phyloP scores from a whole-genome alignment of 1,140 invertebrate species.

The Saccostrea echinata region DNA sequence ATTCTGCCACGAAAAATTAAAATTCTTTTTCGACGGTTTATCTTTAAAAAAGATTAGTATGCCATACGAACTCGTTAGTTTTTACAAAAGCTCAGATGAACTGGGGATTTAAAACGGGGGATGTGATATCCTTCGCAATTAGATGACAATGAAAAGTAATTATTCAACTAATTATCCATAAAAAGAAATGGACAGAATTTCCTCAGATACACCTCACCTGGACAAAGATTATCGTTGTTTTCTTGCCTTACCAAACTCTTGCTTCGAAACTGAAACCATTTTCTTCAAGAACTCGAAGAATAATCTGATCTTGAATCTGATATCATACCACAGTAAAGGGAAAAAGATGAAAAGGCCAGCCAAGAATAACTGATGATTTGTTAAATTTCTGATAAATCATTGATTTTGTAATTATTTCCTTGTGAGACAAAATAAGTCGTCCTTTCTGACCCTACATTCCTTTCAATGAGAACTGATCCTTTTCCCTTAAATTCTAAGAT shows the following conservation, averaged over 20 bases:
- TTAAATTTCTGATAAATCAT: slow-evolving; percentile 7
- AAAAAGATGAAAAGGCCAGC: neutral
- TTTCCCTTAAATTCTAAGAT: neutral
- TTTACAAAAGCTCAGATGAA: slow-evolving; percentile 17
- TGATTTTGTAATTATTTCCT: neutral
- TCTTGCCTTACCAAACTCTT: neutral
- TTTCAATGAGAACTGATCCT: neutral
- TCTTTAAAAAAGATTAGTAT: slow-evolving; percentile 29
- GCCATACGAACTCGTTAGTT: slow-evolving; percentile 28
- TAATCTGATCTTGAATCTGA: neutral
- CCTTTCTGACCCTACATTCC: neutral
- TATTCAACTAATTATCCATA: slow-evolving; percentile 36
- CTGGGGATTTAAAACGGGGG: slow-evolving; percentile 11
- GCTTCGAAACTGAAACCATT: neutral
- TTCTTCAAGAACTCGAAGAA: neutral
- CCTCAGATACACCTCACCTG: slow-evolving; percentile 12
- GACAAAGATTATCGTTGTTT: slow-evolving; percentile 9
- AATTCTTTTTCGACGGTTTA: slow-evolving; percentile 15
- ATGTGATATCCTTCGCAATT: slow-evolving; percentile 34
- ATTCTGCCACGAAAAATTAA: slow-evolving; percentile 22
- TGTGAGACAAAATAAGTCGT: neutral
- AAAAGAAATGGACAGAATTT: slow-evolving; percentile 16
- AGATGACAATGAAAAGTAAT: slow-evolving; percentile 23
- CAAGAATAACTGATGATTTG: slow-evolving; percentile 1
- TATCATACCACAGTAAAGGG: neutral